Conservation (phyloP, 2,113 vertebrate genomes). For the Hippocampus abdominalis region DNA sequence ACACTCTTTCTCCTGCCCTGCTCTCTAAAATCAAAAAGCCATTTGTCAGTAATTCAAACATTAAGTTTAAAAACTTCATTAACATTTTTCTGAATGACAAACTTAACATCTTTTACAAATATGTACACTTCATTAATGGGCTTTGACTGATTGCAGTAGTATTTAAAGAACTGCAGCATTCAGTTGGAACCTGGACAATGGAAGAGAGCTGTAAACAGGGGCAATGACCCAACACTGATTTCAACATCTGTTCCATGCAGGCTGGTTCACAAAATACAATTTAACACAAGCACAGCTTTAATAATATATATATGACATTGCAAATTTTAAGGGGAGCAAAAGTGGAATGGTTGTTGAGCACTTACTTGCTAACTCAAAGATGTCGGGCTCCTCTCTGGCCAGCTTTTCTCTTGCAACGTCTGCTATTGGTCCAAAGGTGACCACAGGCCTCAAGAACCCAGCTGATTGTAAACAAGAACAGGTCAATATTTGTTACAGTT, state of each 20-base stretch:
- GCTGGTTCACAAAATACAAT: slow-evolving; percentile 4
- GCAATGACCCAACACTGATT: slow-evolving; percentile 5
- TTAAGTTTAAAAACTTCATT: neutral
- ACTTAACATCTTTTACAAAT: neutral
- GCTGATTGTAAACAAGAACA: slow-evolving; percentile 65
- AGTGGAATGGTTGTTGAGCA: slow-evolving; percentile 18
- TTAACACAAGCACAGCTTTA: slow-evolving; percentile 3
- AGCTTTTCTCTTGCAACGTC: slow-evolving; percentile 93
- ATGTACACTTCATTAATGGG: neutral
- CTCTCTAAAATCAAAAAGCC: neutral
- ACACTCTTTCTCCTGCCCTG: neutral
- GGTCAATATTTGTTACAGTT: neutral
- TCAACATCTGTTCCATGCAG: slow-evolving; percentile 10
- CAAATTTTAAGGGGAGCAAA: neutral
- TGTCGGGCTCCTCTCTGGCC: slow-evolving; percentile 88
- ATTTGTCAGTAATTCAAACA: neutral
- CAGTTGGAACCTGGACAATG: slow-evolving; percentile 2
- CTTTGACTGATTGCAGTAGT: neutral
- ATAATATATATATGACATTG: slow-evolving; percentile 2
- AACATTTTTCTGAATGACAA: neutral
- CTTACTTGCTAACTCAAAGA: slow-evolving; percentile 97
- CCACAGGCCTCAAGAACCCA: slow-evolving; percentile 95
- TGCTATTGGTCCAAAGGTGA: slow-evolving; percentile 96
- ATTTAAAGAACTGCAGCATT: neutral
- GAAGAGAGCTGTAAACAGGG: neutral